Percentiles rank a stretch among this genome's conserved stretches.
These are phyloP conservation scores for Nyctalus aviator DNA, from an alignment of 2,797 vertebrate genomes.

Conservation along the genomic window DNA sequence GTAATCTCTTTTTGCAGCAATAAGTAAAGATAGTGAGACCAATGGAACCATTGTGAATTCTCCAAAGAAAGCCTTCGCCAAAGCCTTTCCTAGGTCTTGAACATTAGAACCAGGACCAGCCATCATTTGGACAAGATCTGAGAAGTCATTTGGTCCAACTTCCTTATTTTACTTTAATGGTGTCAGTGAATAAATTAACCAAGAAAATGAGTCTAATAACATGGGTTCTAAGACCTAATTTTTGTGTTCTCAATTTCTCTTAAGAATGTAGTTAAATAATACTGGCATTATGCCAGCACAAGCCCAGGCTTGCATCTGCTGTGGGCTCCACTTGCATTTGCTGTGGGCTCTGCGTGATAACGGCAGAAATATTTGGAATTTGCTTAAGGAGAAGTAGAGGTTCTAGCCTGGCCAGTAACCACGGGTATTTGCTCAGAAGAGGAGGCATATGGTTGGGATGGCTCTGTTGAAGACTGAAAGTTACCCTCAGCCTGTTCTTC, in stretches of 20 bases:
- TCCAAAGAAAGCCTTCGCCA: background rate
- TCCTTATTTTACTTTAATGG: constrained; percentile 30
- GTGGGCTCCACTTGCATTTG: too few relatives aligned
- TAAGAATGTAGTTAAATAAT: background rate
- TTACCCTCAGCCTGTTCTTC: background rate
- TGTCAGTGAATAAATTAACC: background rate
- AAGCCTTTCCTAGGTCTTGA: background rate
- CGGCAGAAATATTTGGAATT: background rate
- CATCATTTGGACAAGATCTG: background rate
- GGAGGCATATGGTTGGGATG: background rate
- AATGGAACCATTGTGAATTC: background rate
- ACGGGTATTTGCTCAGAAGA: background rate
- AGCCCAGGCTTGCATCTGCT: too few relatives aligned
- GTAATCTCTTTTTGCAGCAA: background rate
- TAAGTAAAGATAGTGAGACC: constrained; percentile 3
- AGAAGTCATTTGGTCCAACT: background rate
- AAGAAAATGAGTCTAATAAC: constrained; percentile 11
- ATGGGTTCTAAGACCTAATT: background rate
- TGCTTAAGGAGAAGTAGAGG: background rate
- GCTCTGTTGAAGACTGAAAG: background rate
- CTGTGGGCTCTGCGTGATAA: too few relatives aligned
- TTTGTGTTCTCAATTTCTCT: background rate
- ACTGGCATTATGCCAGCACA: background rate
- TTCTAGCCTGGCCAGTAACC: background rate
- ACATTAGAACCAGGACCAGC: background rate